Base-by-base conservation (phyloP, 2,888 invertebrate species). In the Drosophila macrothrix region DNA sequence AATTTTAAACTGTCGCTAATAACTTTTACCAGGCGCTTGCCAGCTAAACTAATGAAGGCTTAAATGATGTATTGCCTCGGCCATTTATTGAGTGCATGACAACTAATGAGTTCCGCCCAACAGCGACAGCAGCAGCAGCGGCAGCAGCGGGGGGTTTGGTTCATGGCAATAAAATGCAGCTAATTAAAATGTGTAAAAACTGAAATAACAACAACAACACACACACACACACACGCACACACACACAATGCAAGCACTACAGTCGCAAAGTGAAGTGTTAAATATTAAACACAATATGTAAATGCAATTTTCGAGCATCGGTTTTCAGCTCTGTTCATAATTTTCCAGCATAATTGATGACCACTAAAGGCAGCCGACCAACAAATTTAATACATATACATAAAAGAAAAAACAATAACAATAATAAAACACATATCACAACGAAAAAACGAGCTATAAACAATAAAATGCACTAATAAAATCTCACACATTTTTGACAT, bases 1-100 rank as follows among this genome's bases (percentile, higher is more conserved):
- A 81, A 90, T 86, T 87, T 89, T 86, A 90, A 89, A 90, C 84
- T 87, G 91, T 90, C 90, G 84, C 91, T 86, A 90, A 86, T 90
- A 90, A 87, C 85, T 87, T 87, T 89, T 73, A 79, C 82, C 87
- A 73, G 80, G 62, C 76, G 72, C 76, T 54, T 63, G 82, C 73
- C 82, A 83, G 87, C 86, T 90, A 88, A 85, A 90, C 84, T 85
- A 85, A 85, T 85, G 90, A 90, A 85, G 80, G 84, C 88, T 84
- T 90, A 79, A 84, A 84, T 84, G 89, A 85, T 90, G 82, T 83
- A 90, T 85, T 83, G 84, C 73, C 86, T 84, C 67, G 73, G 71
- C 72, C 61, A 62, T 79, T 79, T 70, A 79, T 82, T 79, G 79
- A 78, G 53, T 78, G 82, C 70, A 52, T 73, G 79, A 78, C 82